Evolutionary conservation across 2,797 vertebrate genomes (phyloP).

Genomic region (Hylomyscus alleni): DNA sequence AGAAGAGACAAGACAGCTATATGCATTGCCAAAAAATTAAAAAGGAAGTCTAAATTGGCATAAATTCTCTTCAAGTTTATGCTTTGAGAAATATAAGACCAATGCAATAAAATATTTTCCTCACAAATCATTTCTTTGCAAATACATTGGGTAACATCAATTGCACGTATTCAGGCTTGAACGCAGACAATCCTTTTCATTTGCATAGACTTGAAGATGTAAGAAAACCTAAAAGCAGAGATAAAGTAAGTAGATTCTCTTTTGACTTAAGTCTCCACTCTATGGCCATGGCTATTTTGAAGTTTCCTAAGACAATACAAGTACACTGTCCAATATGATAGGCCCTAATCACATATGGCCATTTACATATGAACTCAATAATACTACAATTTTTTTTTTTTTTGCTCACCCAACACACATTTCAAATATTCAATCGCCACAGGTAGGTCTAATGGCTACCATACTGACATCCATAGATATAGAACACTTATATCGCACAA

Average conservation of each 20-base stretch:
- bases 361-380: slow-evolving; percentile 42
- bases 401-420: slow-evolving; percentile 27
- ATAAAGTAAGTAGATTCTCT: background rate
- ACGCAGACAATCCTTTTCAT: slow-evolving; percentile 13
- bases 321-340: background rate
- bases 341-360: background rate
- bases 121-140: background rate
- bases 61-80: background rate
- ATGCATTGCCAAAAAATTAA: background rate
- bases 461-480: background rate
- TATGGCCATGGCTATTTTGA: background rate
- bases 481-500: background rate
- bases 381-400: slow-evolving; percentile 7
- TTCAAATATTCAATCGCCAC: background rate
- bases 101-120: background rate
- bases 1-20: slow-evolving; percentile 30
- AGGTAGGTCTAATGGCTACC: background rate
- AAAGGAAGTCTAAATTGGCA: slow-evolving; percentile 12
- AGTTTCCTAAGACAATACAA: slow-evolving; percentile 15
- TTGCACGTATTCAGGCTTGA: background rate
- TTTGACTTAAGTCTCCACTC: background rate
- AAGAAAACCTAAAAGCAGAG: slow-evolving; percentile 1
- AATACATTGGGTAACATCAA: background rate
- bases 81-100: slow-evolving; percentile 32
- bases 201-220: background rate